phyloP scores from a whole-genome alignment of 2,888 invertebrate species.

The Willowsia nigromaculata region DNA sequence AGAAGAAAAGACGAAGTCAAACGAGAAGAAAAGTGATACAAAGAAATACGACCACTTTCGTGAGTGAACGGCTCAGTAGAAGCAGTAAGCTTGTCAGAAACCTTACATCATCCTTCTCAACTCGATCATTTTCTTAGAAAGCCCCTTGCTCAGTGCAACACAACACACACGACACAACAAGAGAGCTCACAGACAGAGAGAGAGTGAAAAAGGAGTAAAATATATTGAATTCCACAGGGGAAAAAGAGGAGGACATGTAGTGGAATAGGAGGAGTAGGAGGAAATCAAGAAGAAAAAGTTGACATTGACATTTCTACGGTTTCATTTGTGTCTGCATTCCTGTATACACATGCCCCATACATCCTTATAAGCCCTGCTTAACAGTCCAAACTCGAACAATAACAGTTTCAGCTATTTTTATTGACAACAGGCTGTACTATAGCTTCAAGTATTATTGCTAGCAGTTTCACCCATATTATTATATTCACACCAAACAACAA shows the following conservation, averaged over 20 bases:
- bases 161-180: neutral
- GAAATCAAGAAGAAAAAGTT: slow-evolving; percentile 54
- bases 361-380: neutral
- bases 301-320: slow-evolving; percentile 61
- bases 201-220: neutral
- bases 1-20: neutral
- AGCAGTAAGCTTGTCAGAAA: slow-evolving; percentile 7
- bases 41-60: neutral
- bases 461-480: neutral
- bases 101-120: slow-evolving; percentile 8
- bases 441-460: neutral
- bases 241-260: slow-evolving; percentile 49
- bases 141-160: neutral
- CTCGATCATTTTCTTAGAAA: slow-evolving; percentile 43
- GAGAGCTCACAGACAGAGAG: neutral
- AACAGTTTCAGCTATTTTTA: neutral
- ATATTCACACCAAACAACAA: slow-evolving; percentile 24
- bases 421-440: neutral
- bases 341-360: slow-evolving; percentile 45
- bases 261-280: slow-evolving; percentile 32
- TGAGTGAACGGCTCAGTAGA: neutral
- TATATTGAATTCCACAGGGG: neutral
- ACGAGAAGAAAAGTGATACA: neutral
- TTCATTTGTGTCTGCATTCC: neutral
- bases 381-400: neutral